phyloP scores from a whole-genome alignment of 2,113 vertebrate genomes.

The Laticauda laticaudata region DNA sequence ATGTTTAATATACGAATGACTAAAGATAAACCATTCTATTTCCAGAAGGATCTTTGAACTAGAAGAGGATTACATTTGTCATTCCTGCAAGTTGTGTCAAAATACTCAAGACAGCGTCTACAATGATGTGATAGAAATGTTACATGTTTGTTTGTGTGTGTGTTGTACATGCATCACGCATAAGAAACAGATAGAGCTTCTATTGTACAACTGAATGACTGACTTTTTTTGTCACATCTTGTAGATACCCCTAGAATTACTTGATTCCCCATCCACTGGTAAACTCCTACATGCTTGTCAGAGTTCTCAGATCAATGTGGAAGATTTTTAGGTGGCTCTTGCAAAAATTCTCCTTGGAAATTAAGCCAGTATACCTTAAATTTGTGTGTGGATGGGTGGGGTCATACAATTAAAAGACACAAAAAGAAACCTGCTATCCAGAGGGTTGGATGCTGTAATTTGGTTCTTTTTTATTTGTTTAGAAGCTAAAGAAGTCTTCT shows the following conservation, averaged over 20 bases:
- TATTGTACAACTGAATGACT: background rate
- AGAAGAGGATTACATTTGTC: background rate
- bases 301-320: background rate
- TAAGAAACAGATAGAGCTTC: background rate
- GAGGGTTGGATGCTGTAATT: background rate
- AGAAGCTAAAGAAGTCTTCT: background rate
- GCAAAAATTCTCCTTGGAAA: background rate
- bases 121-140: background rate
- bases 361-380: background rate
- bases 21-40: background rate
- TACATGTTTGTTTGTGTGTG: background rate
- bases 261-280: background rate
- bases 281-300: background rate
- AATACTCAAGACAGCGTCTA: background rate
- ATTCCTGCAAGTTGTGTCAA: background rate
- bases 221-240: background rate
- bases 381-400: background rate
- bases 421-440: background rate
- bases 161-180: background rate
- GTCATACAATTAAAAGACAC: background rate
- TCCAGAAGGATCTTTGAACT: background rate
- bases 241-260: background rate
- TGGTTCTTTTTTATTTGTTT: background rate
- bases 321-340: background rate
- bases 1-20: background rate